Conservation (phyloP, 2,113 vertebrate species). For the Neolamprologus fasciatus region DNA sequence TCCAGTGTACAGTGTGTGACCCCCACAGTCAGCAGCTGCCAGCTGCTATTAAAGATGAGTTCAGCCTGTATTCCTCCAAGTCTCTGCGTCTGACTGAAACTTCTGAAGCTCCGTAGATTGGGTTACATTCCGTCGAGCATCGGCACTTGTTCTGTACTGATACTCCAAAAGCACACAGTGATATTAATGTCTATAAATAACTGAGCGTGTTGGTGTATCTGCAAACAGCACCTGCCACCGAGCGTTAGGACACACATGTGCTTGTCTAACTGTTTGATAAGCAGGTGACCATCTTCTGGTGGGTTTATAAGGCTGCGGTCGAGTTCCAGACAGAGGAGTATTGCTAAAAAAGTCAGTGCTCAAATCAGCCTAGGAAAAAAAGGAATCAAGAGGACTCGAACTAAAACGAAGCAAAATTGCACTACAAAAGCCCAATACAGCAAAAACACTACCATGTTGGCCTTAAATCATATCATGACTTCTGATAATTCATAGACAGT, state of each 20-base stretch:
- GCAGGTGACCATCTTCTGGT: slow-evolving; percentile 23
- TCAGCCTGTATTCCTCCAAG: slow-evolving; percentile 15
- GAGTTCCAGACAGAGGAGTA: slow-evolving; percentile 26
- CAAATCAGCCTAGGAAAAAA: neutral
- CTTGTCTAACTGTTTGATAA: slow-evolving; percentile 8
- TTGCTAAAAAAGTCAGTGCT: slow-evolving; percentile 26
- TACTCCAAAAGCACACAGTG: slow-evolving; percentile 48
- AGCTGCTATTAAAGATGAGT: neutral
- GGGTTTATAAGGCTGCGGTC: slow-evolving; percentile 31
- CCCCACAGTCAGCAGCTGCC: neutral
- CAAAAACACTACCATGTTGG: slow-evolving; percentile 1
- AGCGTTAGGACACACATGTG: slow-evolving; percentile 20
- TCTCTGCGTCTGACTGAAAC: neutral
- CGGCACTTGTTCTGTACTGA: neutral
- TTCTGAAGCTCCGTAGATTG: slow-evolving; percentile 9
- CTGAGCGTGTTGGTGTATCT: slow-evolving; percentile 11
- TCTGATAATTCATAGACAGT: slow-evolving; percentile 44
- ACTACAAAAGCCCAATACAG: neutral
- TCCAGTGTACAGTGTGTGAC: neutral
- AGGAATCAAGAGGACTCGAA: neutral
- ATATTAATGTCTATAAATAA: slow-evolving; percentile 38
- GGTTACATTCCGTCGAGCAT: slow-evolving; percentile 28
- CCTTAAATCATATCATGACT: neutral
- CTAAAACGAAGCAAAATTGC: neutral
- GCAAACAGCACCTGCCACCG: slow-evolving; percentile 12